A percentile compares a stretch with the other conserved stretches of the same genome.
phyloP scores from a whole-genome alignment of 2,797 vertebrate species.

The Cynodonichthys magdalenae region DNA sequence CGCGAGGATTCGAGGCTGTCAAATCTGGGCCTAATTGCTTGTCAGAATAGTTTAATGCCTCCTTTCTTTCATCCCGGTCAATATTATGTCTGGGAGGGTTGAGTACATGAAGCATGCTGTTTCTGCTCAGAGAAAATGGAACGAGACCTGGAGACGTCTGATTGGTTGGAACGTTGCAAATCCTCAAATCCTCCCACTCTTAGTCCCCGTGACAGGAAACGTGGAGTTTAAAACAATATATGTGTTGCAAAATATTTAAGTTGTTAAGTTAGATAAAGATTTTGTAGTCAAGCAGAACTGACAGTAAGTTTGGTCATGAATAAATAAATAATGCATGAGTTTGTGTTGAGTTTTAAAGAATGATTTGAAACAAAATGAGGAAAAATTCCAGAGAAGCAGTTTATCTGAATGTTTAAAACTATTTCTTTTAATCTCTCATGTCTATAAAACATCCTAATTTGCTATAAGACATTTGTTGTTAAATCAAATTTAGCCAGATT shows the following conservation, averaged over 20 bases:
- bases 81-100: slow-evolving; percentile 57
- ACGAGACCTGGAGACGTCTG: slow-evolving; percentile 32
- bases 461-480: too few species aligned
- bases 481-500: too few species aligned
- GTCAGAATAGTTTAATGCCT: slow-evolving; percentile 72
- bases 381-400: too few species aligned
- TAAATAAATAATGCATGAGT: too few species aligned
- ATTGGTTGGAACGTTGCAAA: slow-evolving; percentile 36
- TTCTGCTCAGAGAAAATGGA: slow-evolving; percentile 34
- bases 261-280: slow-evolving; percentile 12
- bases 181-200: slow-evolving; percentile 26
- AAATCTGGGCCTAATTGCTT: slow-evolving; percentile 75
- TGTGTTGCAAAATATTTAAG: slow-evolving; percentile 13
- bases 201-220: slow-evolving; percentile 5
- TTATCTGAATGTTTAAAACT: too few species aligned
- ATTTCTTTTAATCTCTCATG: too few species aligned
- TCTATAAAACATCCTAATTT: too few species aligned
- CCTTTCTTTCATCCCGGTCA: slow-evolving; percentile 32
- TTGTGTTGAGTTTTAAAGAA: too few species aligned
- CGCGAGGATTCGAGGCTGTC: slow-evolving; percentile 50
- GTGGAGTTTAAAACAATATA: neutral
- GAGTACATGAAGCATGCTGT: slow-evolving; percentile 23
- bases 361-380: too few species aligned
- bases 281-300: neutral
- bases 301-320: neutral